Conservation (phyloP, 2,888 invertebrate genomes). For the Sarcophaga caerulescens region DNA sequence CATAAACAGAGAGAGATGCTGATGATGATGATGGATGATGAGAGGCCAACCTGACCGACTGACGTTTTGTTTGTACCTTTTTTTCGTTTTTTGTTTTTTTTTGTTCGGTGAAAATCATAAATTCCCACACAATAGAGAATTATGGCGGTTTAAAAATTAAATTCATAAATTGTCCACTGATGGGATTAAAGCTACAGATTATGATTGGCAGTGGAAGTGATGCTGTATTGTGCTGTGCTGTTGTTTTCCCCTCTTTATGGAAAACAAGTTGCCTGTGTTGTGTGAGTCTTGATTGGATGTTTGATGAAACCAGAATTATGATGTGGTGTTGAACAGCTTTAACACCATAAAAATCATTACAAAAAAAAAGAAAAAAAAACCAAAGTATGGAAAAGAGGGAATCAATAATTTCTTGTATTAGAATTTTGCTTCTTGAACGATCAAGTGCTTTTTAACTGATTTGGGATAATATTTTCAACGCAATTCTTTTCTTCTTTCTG, state of each 20-base stretch:
- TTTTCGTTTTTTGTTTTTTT: too few relatives aligned
- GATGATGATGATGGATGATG: conserved; percentile 28
- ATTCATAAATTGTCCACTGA: conserved; percentile 74
- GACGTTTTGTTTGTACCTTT: not conserved
- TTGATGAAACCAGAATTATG: conserved; percentile 27
- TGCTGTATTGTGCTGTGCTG: not conserved
- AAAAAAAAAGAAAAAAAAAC: not conserved
- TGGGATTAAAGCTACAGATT: conserved; percentile 69
- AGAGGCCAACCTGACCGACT: conserved; percentile 1
- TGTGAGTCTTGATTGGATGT: conserved; percentile 54
- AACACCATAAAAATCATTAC: conserved; percentile 41
- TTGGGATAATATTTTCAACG: conserved; percentile 16
- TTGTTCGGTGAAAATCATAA: conserved; percentile 18
- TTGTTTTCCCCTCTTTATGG: not conserved
- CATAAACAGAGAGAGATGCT: not conserved
- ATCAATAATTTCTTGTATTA: conserved; percentile 27
- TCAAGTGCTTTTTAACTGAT: not conserved
- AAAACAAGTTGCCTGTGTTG: not conserved
- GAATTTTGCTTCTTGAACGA: conserved; percentile 24
- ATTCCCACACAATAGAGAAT: conserved; percentile 77
- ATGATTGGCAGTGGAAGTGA: conserved; percentile 17
- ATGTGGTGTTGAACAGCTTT: conserved; percentile 53
- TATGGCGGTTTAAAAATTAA: conserved; percentile 73
- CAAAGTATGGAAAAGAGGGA: not conserved
- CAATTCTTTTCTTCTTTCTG: not conserved